Base-by-base conservation (phyloP, 2,113 vertebrate genomes). In the Spermophilus dauricus region DNA sequence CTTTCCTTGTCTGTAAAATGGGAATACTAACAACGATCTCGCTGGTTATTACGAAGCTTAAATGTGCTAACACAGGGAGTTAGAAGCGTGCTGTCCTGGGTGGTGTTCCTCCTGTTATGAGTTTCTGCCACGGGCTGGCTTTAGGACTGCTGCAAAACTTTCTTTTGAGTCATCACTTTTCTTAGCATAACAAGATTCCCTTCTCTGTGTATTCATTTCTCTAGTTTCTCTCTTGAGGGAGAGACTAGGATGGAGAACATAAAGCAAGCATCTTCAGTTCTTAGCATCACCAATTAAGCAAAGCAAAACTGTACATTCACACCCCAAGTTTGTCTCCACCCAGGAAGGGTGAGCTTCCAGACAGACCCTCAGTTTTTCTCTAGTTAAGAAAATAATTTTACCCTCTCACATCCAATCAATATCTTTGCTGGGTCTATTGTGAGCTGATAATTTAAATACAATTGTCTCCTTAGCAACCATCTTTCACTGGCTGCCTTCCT, bases 361-460 rank as follows among this genome's bases (percentile, higher is more conserved):
- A 63, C 42, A 96, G 97, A 95, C 61, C 81, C 61, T 90, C 76
- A 45, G 75, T 86, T 89, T 95, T 72, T 30, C 81, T 48, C 73
- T 22, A 78, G 39, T 90, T 90, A 96, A 95, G 94, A 90, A 95
- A 97, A 97, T 97, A 95, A 97, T 98, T 95, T 97, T 90, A 90
- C 93, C 69, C 86, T 97, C 86, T 97, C 85, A 48, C 77, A 96
- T 95, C 94, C 95, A 97, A 97, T 97, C 96, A 98, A 96, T 97
- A 97, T 96, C 95, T 90, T 96, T 92, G 93, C 84, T 87, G 76
- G 73, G 89, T 83, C 97, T 97, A 97, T 96, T 97, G 94, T 97
- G 89, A 97, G 56, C 72, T 94, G 96, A 97, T 98, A 96, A 98
- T 98, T 98, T 98, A 97, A 98, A 98, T 98, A 98, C 98, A 98